A percentile compares a stretch with the other conserved stretches of the same genome.
These are phyloP conservation scores for Sacculina carcini DNA, from an alignment of 2,888 invertebrate species.

Conservation along the genomic window DNA sequence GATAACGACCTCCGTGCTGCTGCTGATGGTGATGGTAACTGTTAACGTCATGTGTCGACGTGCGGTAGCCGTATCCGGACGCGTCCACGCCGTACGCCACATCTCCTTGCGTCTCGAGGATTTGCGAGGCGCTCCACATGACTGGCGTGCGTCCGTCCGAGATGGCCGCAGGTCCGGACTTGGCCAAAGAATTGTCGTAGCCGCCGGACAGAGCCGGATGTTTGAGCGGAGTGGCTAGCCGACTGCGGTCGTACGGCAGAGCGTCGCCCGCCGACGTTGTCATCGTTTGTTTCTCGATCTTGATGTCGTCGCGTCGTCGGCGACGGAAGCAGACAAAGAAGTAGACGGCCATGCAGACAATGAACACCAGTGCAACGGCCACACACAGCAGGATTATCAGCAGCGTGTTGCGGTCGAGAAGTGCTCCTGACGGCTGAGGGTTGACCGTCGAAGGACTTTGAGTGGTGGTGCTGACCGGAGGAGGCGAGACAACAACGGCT, in stretches of 20 bases:
- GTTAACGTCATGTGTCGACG: not conserved
- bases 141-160: not conserved
- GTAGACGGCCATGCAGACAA: slow-evolving; percentile 8
- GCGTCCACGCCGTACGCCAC: not conserved
- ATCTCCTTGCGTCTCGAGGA: not conserved
- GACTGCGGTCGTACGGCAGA: not conserved
- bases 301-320: not conserved
- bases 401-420: slow-evolving; percentile 7
- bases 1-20: slow-evolving; percentile 10
- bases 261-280: slow-evolving; percentile 7
- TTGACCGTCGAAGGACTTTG: slow-evolving; percentile 5
- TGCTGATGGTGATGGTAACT: slow-evolving; percentile 9
- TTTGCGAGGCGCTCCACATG: not conserved
- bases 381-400: slow-evolving; percentile 11
- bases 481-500: slow-evolving; percentile 26
- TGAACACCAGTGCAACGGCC: slow-evolving; percentile 9
- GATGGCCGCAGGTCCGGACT: not conserved
- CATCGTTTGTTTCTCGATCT: not conserved
- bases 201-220: too few species aligned
- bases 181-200: not conserved
- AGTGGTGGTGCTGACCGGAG: slow-evolving; percentile 22
- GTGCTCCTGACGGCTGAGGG: not conserved
- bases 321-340: slow-evolving; percentile 11
- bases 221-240: not conserved
- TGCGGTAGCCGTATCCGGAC: not conserved